A percentile compares a stretch with the other conserved stretches of the same genome.
Evolutionary conservation across 2,888 invertebrate species (phyloP).

Genomic region (Vannuccia rotundouncinata): DNA sequence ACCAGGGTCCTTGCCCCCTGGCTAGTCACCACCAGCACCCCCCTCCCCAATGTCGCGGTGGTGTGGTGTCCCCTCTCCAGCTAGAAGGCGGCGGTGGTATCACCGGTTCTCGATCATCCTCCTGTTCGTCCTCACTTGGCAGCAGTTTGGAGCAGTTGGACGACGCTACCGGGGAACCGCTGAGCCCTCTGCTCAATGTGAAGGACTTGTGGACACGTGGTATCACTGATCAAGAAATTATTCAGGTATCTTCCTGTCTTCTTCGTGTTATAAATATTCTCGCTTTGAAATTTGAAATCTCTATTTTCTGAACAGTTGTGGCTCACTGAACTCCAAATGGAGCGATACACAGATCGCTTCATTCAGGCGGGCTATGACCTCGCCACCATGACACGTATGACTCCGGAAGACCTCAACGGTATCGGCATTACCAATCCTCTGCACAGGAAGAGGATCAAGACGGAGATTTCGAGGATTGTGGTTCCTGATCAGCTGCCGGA

Average conservation of each 20-base stretch:
- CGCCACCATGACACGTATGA: constrained; percentile 95
- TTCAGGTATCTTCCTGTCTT: no score
- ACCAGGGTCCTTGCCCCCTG: constrained; percentile 4
- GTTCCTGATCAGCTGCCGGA: constrained; percentile 73
- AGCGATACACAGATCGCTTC: constrained; percentile 7
- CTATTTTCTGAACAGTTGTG: no score
- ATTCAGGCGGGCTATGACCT: constrained; percentile 81
- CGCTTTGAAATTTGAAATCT: no score
- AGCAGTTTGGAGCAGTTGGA: background rate
- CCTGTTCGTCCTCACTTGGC: background rate
- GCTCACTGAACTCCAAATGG: constrained; percentile 7
- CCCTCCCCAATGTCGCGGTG: background rate
- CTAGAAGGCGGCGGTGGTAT: background rate
- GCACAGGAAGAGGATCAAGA: constrained; percentile 87
- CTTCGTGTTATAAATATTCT: no score
- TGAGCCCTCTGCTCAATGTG: background rate
- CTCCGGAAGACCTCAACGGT: constrained; percentile 74
- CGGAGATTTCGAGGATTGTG: constrained; percentile 79
- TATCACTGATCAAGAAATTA: background rate
- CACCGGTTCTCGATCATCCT: background rate
- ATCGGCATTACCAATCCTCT: constrained; percentile 87
- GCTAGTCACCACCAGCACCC: constrained; percentile 3
- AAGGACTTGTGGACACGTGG: background rate
- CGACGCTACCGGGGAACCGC: background rate
- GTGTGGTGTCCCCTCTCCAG: background rate